Conservation (phyloP, 2,888 invertebrate genomes). For the Erynnis tages region DNA sequence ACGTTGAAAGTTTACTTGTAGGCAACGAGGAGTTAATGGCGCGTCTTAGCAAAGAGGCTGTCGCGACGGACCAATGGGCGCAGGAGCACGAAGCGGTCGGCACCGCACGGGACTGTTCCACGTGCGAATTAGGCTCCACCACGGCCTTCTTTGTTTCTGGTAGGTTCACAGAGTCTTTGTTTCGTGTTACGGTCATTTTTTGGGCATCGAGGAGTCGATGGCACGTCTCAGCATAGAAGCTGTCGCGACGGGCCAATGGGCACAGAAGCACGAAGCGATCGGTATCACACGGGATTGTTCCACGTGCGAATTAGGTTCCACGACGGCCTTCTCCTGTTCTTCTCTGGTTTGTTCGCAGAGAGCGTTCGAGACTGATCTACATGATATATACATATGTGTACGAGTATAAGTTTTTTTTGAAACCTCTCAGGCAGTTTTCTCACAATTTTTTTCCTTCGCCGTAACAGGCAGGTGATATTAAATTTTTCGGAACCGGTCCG, state of each 20-base stretch:
- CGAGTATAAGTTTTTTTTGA: too few relatives aligned
- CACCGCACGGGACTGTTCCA: slow-evolving; percentile 49
- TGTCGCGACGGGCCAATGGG: slow-evolving; percentile 62
- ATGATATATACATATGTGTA: too few relatives aligned
- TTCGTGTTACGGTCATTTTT: too few relatives aligned
- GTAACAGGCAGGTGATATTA: too few relatives aligned
- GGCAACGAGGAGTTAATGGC: slow-evolving; percentile 70
- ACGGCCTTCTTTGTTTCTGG: slow-evolving; percentile 70
- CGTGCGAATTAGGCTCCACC: slow-evolving; percentile 61
- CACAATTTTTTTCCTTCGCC: too few relatives aligned
- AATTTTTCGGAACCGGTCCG: too few relatives aligned
- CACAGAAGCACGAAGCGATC: slow-evolving; percentile 48
- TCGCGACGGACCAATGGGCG: slow-evolving; percentile 64
- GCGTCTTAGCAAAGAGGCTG: slow-evolving; percentile 59
- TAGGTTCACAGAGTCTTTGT: slow-evolving; percentile 26
- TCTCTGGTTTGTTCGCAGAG: too few relatives aligned
- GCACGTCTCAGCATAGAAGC: slow-evolving; percentile 63
- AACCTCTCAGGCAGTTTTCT: too few relatives aligned
- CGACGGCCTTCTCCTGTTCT: slow-evolving; percentile 67
- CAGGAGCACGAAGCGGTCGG: slow-evolving; percentile 47
- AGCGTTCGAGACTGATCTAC: too few relatives aligned
- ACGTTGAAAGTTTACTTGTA: too few relatives aligned
- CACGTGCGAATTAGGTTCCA: slow-evolving; percentile 60
- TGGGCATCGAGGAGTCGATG: slow-evolving; percentile 69
- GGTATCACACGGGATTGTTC: slow-evolving; percentile 50